A percentile compares a stretch with the other conserved stretches of the same genome.
phyloP scores from a whole-genome alignment of 2,113 vertebrate genomes.

The Theristicus caerulescens region DNA sequence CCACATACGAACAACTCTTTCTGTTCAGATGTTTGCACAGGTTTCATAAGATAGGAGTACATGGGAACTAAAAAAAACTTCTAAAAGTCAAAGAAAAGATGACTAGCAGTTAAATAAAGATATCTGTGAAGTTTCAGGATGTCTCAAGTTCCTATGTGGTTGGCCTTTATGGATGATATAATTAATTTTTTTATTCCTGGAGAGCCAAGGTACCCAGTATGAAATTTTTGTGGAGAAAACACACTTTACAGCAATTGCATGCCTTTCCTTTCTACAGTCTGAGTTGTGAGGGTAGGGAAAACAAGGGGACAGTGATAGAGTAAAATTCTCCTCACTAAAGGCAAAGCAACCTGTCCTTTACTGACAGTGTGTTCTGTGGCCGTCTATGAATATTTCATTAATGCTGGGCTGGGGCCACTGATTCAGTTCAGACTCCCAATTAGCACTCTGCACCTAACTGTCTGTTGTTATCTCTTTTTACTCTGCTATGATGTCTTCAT shows the following conservation, averaged over 20 bases:
- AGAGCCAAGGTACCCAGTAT: neutral
- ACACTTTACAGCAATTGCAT: neutral
- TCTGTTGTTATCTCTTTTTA: constrained; percentile 65
- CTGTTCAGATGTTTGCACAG: neutral
- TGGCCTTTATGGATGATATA: neutral
- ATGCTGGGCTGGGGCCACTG: constrained; percentile 44
- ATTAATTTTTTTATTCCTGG: neutral
- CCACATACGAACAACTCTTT: neutral
- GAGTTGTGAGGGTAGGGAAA: neutral
- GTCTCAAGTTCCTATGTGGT: neutral
- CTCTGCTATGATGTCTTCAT: constrained; percentile 64
- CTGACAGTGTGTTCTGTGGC: constrained; percentile 36
- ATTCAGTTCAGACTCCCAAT: constrained; percentile 67
- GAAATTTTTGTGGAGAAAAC: neutral
- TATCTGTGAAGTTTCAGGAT: neutral
- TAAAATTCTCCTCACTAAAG: neutral
- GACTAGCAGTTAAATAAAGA: neutral
- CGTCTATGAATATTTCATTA: constrained; percentile 62
- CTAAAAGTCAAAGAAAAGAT: neutral
- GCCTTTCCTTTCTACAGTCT: neutral
- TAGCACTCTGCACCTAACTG: constrained; percentile 65
- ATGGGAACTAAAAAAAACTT: neutral
- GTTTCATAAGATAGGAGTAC: neutral
- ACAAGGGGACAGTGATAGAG: neutral
- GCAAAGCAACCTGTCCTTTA: constrained; percentile 30